Base-by-base conservation (phyloP, 92 coral and sea anemone genomes). In the Pocillopora meandrina region DNA sequence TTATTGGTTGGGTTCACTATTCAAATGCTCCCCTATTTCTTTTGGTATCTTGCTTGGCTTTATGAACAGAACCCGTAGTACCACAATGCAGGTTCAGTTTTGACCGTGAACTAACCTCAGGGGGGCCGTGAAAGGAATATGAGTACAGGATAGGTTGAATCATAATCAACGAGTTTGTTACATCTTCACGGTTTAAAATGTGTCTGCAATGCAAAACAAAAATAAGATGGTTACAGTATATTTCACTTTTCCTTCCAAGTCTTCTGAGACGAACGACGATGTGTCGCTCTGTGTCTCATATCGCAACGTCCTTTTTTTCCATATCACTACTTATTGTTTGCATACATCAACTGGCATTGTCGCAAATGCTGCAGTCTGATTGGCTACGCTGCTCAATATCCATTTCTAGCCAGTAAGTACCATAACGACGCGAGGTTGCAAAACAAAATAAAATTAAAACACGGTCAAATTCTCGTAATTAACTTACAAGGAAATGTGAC, bases 71-170 rank as follows among this genome's bases (percentile, higher is more conserved):
- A 68, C 47, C 16, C 19, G 34, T 7, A n/a, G 72, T 68, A 13
- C 42, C 63, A 1, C 55, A 56, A 5, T 11, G 33, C 9, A 15
- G 64, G 36, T 57, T 57, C 10, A n/a, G 12, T 1, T 75, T 26
- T 20, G 19, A 21, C 33, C 78, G 12, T 55, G 63, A 63, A 61
- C 71, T 62, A 5, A 94, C 98, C 98, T 96, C 98, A 23, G 98
- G 98, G 49, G 98, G 98, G 49, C 98, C 98, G 47, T 96, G 98
- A 90, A 96, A 96, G 62, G 98, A 95, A 81, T 96, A 96, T 0
- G 98, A 95, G 74, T 96, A 96, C 59, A 96, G 90, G 70, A 96
- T 94, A 18, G 98, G 98, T 86, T 96, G 98, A 70, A 96, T 94
- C 98, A 96, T 96, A 31, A 96, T 91, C 73, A 96, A 90, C 10